phyloP scores from a whole-genome alignment of 1,140 invertebrate species.

The Heliothis virescens region DNA sequence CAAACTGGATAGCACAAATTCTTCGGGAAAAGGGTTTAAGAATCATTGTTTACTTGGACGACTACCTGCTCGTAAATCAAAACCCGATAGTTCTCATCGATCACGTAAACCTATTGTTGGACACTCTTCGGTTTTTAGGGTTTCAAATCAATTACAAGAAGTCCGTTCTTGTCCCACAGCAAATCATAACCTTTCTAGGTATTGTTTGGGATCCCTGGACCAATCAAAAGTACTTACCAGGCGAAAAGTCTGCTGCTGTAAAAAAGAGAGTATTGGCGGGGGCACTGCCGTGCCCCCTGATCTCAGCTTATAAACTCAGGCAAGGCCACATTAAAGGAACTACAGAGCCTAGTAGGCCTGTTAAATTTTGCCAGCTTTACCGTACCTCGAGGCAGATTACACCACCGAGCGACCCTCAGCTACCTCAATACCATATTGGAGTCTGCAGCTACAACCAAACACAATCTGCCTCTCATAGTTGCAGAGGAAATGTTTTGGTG shows the following conservation, averaged over 20 bases:
- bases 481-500: not conserved
- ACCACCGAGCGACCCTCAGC: constrained; percentile 19
- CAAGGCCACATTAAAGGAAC: constrained; percentile 50
- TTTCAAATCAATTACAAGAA: constrained; percentile 53
- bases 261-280: not conserved
- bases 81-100: not conserved
- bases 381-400: constrained; percentile 81
- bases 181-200: too few species aligned
- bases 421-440: not conserved
- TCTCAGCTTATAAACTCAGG: not conserved
- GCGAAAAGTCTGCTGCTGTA: constrained; percentile 40
- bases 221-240: constrained; percentile 3
- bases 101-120: constrained; percentile 19
- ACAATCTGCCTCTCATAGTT: not conserved
- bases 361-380: constrained; percentile 85
- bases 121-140: constrained; percentile 50
- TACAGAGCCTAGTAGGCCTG: constrained; percentile 59
- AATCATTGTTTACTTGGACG: constrained; percentile 67
- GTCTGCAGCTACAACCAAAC: constrained; percentile 5
- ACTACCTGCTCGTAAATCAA: constrained; percentile 59
- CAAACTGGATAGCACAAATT: constrained; percentile 56
- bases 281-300: too few species aligned
- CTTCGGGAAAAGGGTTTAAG: constrained; percentile 58
- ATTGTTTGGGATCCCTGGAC: too few species aligned
- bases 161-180: not conserved